Conservation (phyloP, 2,888 invertebrate species). For the Candidula unifasciata region DNA sequence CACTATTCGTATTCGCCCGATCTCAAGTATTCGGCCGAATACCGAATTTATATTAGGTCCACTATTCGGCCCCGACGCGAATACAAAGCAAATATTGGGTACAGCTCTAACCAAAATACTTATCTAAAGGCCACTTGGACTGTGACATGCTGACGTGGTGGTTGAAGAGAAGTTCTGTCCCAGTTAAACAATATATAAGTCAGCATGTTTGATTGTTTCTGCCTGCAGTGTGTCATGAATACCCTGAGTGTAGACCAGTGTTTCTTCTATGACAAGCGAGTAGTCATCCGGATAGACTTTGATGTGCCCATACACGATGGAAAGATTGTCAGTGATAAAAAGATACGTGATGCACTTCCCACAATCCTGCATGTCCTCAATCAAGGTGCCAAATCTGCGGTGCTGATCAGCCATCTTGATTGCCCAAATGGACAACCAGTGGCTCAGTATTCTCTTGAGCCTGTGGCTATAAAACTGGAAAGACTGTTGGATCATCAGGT, state of each 20-base stretch:
- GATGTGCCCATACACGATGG: constrained; percentile 97
- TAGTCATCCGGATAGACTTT: constrained; percentile 98
- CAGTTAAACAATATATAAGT: too few relatives aligned
- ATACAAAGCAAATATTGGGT: too few relatives aligned
- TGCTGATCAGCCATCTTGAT: constrained; percentile 98
- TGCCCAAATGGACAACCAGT: constrained; percentile 94
- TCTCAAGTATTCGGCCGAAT: too few relatives aligned
- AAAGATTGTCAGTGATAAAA: constrained; percentile 76
- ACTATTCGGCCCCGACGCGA: too few relatives aligned
- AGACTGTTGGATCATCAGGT: constrained; percentile 86
- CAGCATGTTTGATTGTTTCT: not conserved
- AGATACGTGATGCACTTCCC: constrained; percentile 94
- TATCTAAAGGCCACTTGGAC: too few relatives aligned
- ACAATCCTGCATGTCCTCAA: constrained; percentile 94
- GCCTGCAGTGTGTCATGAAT: constrained; percentile 79
- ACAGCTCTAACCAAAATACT: too few relatives aligned
- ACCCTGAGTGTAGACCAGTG: constrained; percentile 93
- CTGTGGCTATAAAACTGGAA: constrained; percentile 93
- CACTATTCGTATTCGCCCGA: too few relatives aligned
- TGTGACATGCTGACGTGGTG: too few relatives aligned
- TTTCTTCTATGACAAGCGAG: constrained; percentile 90
- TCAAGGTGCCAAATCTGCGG: constrained; percentile 94
- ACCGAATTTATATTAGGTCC: too few relatives aligned
- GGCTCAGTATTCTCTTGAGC: constrained; percentile 92
- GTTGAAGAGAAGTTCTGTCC: too few relatives aligned